phyloP scores from a whole-genome alignment of 2,113 vertebrate species.

The Casuarius casuarius region DNA sequence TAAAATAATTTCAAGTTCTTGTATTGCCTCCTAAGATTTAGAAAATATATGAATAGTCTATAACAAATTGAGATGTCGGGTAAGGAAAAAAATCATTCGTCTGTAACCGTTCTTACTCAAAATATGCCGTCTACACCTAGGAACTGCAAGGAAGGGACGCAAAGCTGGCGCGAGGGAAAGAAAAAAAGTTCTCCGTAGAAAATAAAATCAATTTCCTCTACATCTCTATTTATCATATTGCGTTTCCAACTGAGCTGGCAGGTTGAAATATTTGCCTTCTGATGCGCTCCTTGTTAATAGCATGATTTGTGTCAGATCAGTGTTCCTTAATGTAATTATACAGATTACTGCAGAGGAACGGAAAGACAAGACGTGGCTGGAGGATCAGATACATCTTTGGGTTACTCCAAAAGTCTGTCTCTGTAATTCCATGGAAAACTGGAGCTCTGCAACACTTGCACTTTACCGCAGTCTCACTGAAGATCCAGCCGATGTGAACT shows the following conservation, averaged over 20 bases:
- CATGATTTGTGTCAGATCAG: slow-evolving; percentile 33
- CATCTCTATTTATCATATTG: not conserved
- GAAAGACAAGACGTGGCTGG: not conserved
- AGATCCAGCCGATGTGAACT: accelerated
- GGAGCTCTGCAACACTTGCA: not conserved
- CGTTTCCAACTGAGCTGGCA: not conserved
- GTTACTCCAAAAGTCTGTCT: accelerated
- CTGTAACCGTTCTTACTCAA: not conserved
- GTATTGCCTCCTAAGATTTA: not conserved
- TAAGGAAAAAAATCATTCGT: not conserved
- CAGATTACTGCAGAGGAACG: not conserved
- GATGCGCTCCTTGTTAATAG: not conserved
- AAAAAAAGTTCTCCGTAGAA: not conserved
- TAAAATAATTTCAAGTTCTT: not conserved
- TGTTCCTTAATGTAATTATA: not conserved
- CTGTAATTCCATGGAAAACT: not conserved
- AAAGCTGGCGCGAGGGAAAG: not conserved
- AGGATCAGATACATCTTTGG: not conserved
- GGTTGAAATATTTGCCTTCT: slow-evolving; percentile 25
- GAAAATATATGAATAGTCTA: not conserved
- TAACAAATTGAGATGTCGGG: not conserved
- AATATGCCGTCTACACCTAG: not conserved
- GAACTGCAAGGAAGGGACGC: not conserved
- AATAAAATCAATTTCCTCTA: slow-evolving; percentile 17
- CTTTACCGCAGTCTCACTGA: accelerated